Evolutionary conservation across 2,888 invertebrate genomes (phyloP), one percentile per base, ranked within the genome.

Genomic region (Camptogramma bilineatum): DNA sequence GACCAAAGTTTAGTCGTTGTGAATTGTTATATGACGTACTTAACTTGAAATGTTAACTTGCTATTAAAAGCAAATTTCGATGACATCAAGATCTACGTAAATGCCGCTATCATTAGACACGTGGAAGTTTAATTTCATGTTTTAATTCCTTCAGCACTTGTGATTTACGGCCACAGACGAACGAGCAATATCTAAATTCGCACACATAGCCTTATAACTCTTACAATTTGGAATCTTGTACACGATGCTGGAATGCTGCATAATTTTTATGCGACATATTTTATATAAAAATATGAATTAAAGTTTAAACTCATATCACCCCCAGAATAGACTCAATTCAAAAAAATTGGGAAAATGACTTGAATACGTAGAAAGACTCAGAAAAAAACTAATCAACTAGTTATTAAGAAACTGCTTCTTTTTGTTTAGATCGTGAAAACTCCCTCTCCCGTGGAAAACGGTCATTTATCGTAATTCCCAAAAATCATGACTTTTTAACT

Each of bases 171-270:
- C 60, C 34, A n/a, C 24, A 31, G 19, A 42, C 24, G 28, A 50
- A 61, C 53, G 53, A 54, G 53, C 31, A 31, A 19, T 18, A 61
- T 48, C 21, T 53, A 13, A 52, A 54, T 50, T 50, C 21, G 10
- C 46, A 50, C 54, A 16, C 52, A 47, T 52, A 52, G 52, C 52
- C 52, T 46, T 44, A 42, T 28, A 52, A 16, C 51, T 59, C 39
- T 60, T 50, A 54, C 53, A 24, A 28, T 17, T 28, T 42, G 54
- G 60, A 53, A 18, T 54, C 50, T 54, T 54, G 16, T 53, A 61
- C 53, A 54, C 39, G 53, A 51, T 44, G 58, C 17, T 4, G 10
- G 4, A 53, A 42, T 4, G 13, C 18, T 10, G 16, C 18, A 39
- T 13, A 13, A 13, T 39, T 39, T 13, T 13, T 39, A 8, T 10